Percentiles rank a stretch among this genome's conserved stretches.
Conservation (phyloP, 2,113 vertebrate species). For the Cervus canadensis region DNA sequence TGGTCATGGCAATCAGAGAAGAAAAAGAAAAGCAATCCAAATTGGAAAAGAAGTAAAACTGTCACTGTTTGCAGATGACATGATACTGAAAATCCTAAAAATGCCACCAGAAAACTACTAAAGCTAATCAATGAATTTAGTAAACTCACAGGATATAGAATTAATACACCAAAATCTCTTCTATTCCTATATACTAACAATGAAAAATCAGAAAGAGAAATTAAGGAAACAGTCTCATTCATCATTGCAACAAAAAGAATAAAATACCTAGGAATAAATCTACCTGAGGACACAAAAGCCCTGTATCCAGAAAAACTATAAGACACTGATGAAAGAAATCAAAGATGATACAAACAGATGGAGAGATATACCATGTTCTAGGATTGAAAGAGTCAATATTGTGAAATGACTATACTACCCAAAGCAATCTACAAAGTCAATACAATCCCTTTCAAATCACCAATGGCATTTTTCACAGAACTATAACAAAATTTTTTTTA, state of each 20-base stretch:
- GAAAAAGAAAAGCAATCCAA: not conserved
- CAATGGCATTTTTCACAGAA: not conserved
- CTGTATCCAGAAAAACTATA: not conserved
- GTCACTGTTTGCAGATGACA: not conserved
- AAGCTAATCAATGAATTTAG: not conserved
- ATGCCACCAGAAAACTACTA: not conserved
- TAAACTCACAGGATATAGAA: not conserved
- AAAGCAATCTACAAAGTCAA: not conserved
- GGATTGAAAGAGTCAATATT: not conserved
- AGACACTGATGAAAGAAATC: not conserved
- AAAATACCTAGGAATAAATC: not conserved
- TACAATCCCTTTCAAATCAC: not conserved
- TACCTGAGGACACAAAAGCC: not conserved
- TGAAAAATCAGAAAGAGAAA: not conserved
- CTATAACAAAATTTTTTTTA: not conserved
- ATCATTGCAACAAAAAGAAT: not conserved
- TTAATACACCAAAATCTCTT: not conserved
- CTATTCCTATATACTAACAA: not conserved
- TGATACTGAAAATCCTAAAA: not conserved
- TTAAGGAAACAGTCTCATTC: not conserved
- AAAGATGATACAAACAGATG: not conserved
- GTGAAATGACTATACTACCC: not conserved
- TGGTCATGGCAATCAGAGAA: not conserved
- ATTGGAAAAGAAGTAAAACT: not conserved
- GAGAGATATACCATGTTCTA: not conserved